Evolutionary conservation across 2,113 vertebrate genomes (phyloP).

Genomic region (Promerops cafer): DNA sequence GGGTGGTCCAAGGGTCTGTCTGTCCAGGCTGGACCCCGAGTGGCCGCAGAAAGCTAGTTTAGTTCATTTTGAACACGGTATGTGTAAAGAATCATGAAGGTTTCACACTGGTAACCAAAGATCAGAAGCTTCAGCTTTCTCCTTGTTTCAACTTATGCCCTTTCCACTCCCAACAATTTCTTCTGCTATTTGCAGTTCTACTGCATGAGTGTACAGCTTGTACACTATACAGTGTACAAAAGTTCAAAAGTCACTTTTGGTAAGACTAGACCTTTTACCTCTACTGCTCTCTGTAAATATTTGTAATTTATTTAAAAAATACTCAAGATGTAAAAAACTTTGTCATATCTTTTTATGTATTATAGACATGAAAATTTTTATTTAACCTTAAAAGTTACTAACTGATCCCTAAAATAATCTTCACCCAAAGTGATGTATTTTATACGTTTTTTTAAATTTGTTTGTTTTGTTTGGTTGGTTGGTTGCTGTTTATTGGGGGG

Average conservation of each 20-base stretch:
- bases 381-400: background rate
- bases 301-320: background rate
- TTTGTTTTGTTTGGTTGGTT: background rate
- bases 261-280: background rate
- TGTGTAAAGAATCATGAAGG: background rate
- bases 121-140: background rate
- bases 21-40: no score
- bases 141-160: background rate
- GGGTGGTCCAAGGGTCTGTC: no score
- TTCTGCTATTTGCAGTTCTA: background rate
- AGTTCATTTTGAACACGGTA: background rate
- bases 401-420: background rate
- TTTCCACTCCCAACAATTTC: background rate
- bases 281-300: background rate
- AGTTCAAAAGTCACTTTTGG: background rate
- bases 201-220: background rate
- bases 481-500: background rate
- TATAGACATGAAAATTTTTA: background rate
- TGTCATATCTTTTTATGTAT: background rate
- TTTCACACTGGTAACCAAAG: background rate
- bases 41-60: background rate
- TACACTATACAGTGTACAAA: background rate
- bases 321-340: background rate
- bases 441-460: background rate
- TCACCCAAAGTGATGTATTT: background rate